A percentile compares a stretch with the other conserved stretches of the same genome.
phyloP scores from a whole-genome alignment of 2,797 vertebrate genomes.

The Gallinago stenura region DNA sequence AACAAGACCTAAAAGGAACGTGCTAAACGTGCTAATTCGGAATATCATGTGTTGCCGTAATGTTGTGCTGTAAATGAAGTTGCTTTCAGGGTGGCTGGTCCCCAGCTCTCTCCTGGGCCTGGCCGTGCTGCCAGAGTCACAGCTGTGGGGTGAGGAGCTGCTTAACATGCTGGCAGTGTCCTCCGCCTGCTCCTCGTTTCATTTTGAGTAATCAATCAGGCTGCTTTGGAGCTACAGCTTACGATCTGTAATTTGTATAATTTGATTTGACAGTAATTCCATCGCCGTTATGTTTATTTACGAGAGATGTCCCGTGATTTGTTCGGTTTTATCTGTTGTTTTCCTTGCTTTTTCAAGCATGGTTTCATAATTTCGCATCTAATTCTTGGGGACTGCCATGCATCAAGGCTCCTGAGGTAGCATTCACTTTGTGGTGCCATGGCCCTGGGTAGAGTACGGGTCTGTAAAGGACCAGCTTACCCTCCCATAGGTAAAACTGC shows the following conservation, averaged over 20 bases:
- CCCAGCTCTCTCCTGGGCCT: background rate
- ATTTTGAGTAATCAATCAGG: background rate
- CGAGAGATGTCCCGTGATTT: background rate
- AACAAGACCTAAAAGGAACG: accelerated
- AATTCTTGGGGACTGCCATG: background rate
- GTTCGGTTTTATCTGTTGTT: background rate
- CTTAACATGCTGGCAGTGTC: background rate
- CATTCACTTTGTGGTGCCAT: too few species aligned
- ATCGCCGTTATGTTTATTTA: constrained; percentile 29
- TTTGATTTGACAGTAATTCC: constrained; percentile 42
- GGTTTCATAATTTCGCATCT: background rate
- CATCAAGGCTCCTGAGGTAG: background rate
- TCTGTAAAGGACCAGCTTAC: background rate
- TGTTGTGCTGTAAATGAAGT: accelerated
- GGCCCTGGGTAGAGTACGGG: background rate
- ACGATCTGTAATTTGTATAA: background rate
- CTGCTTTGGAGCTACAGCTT: background rate
- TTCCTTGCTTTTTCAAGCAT: background rate
- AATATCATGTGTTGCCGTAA: background rate
- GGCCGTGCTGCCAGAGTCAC: background rate
- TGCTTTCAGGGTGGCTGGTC: accelerated
- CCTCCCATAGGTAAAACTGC: background rate
- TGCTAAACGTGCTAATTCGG: accelerated
- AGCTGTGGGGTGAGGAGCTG: background rate
- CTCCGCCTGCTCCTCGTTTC: background rate